Conservation (phyloP, 2,888 invertebrate genomes). For the Erebia epiphron region DNA sequence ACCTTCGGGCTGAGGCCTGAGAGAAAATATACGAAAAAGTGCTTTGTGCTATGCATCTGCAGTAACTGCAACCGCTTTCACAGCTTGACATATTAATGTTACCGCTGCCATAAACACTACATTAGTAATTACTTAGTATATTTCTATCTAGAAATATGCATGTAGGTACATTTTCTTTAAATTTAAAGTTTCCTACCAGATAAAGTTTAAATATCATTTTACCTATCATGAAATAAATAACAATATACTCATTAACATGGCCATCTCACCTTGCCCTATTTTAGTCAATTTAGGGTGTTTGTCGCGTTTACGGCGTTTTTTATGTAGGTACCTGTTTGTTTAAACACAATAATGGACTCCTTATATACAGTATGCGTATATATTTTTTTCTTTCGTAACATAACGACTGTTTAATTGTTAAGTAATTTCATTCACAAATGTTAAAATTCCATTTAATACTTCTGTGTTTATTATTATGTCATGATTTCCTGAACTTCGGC, state of each 20-base stretch:
- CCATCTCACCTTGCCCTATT: slow-evolving; percentile 33
- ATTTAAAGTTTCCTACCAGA: too few relatives aligned
- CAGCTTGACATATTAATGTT: not conserved
- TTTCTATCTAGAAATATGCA: too few relatives aligned
- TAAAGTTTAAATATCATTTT: not conserved
- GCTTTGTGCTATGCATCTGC: slow-evolving; percentile 1
- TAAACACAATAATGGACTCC: slow-evolving; percentile 6
- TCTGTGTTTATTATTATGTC: too few relatives aligned
- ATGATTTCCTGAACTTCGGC: too few relatives aligned
- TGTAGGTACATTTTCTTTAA: too few relatives aligned
- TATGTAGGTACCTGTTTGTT: slow-evolving; percentile 20
- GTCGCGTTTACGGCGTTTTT: slow-evolving; percentile 19
- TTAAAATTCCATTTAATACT: not conserved
- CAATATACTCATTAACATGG: slow-evolving; percentile 14
- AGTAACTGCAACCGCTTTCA: not conserved
- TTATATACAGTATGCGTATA: not conserved
- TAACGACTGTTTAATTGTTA: not conserved
- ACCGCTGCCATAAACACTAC: not conserved
- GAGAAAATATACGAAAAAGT: slow-evolving; percentile 11
- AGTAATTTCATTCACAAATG: slow-evolving; percentile 6
- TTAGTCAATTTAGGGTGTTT: slow-evolving; percentile 27
- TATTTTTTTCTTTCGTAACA: not conserved
- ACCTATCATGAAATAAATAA: slow-evolving; percentile 16
- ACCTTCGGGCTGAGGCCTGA: slow-evolving; percentile 12
- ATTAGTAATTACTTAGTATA: too few relatives aligned